These are phyloP conservation scores for Ichneumoninae sp. DNA, from an alignment of 2,888 invertebrate species.

Conservation along the genomic window DNA sequence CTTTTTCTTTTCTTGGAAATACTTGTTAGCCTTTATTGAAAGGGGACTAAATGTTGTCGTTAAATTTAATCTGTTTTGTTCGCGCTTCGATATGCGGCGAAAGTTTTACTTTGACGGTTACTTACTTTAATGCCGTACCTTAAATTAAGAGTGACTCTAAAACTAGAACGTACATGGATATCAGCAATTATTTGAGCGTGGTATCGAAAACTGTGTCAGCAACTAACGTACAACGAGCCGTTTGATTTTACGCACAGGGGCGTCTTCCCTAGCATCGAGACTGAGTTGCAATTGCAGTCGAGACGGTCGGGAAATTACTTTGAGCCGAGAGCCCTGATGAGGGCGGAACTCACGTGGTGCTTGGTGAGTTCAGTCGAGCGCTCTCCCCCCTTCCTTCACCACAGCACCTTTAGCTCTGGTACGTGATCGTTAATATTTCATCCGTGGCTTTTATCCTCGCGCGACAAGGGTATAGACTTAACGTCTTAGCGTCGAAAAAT, in stretches of 20 bases:
- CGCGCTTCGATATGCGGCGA: too few relatives aligned
- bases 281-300: neutral
- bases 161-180: too few relatives aligned
- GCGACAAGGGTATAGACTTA: constrained; percentile 10
- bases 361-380: neutral
- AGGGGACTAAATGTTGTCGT: too few relatives aligned
- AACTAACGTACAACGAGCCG: neutral
- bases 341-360: neutral
- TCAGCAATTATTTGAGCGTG: neutral
- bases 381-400: neutral
- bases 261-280: neutral
- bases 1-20: too few relatives aligned
- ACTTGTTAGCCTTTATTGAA: too few relatives aligned
- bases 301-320: constrained; percentile 1
- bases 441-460: constrained; percentile 1
- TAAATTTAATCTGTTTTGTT: too few relatives aligned
- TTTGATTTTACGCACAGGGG: neutral
- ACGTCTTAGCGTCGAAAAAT: constrained; percentile 4
- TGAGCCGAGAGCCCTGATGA: neutral
- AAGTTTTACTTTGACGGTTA: too few relatives aligned
- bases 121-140: too few relatives aligned
- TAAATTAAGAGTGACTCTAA: too few relatives aligned
- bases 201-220: neutral
- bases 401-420: neutral
- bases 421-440: constrained; percentile 18